Conservation (phyloP, 2,113 vertebrate species). For the Notechis scutatus region DNA sequence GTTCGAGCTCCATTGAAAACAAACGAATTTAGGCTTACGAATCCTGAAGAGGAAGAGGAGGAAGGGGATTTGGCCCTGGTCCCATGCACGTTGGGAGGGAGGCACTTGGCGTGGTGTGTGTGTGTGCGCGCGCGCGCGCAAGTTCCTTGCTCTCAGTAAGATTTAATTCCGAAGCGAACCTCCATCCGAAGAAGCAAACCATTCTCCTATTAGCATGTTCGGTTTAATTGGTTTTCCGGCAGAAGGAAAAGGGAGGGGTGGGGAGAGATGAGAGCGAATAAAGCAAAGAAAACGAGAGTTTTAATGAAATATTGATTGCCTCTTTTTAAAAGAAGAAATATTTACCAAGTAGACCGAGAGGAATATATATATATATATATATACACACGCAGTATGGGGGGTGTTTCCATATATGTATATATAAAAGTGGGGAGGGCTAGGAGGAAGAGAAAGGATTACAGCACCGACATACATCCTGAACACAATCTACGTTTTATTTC, state of each 20-base stretch:
- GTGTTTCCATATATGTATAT: not conserved
- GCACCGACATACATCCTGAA: conserved; percentile 62
- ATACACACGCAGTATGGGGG: not conserved
- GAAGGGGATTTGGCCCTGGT: not conserved
- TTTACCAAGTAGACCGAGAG: not conserved
- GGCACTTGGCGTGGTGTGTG: too few relatives aligned
- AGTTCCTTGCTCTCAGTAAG: too few relatives aligned
- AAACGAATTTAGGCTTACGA: not conserved
- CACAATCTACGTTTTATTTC: conserved; percentile 90
- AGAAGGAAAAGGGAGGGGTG: too few relatives aligned
- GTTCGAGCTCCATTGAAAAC: too few relatives aligned
- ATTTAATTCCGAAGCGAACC: not conserved
- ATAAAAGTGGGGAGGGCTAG: conserved; percentile 5
- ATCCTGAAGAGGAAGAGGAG: not conserved
- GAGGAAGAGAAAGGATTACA: conserved; percentile 46
- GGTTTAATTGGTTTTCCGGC: not conserved
- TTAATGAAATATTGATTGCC: not conserved
- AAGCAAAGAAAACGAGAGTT: not conserved
- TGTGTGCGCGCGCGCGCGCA: not conserved
- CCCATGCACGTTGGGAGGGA: not conserved
- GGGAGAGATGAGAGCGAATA: not conserved
- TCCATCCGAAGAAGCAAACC: not conserved
- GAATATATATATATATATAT: too few relatives aligned
- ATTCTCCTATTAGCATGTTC: not conserved
- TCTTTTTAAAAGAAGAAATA: not conserved